A percentile compares a stretch with the other conserved stretches of the same genome.
These are phyloP conservation scores for Trididemnum miniatum DNA, from an alignment of 23 tunicate genomes.

Conservation along the genomic window DNA sequence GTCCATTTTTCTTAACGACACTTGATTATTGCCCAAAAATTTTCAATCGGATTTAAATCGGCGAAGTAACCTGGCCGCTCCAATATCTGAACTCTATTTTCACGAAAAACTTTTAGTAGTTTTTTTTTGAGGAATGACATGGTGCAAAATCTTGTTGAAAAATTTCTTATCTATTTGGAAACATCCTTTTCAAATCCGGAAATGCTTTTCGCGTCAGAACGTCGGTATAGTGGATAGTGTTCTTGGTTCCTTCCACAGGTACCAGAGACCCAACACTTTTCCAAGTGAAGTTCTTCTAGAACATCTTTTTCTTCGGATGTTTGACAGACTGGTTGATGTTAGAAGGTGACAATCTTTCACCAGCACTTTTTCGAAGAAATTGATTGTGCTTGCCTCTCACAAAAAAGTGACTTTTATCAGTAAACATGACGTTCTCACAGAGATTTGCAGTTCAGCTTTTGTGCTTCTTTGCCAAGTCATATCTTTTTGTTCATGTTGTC, in stretches of 20 bases:
- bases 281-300: too few relatives aligned
- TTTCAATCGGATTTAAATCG: not conserved
- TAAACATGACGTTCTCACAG: not conserved
- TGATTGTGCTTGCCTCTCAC: not conserved
- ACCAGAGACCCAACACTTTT: not conserved
- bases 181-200: not conserved
- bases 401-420: not conserved
- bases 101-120: too few relatives aligned
- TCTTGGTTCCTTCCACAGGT: not conserved
- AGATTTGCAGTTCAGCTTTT: not conserved
- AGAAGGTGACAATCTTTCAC: not conserved
- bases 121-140: too few relatives aligned
- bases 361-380: not conserved
- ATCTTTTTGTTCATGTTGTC: not conserved
- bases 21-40: not conserved
- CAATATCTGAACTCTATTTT: too few relatives aligned
- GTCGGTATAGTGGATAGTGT: not conserved
- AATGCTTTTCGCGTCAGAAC: not conserved
- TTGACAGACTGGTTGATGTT: not conserved
- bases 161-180: not conserved
- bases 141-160: not conserved
- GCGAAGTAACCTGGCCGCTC: too few relatives aligned
- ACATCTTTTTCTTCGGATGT: too few relatives aligned
- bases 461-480: not conserved
- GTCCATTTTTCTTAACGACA: not conserved